Percentiles rank a stretch among this genome's conserved stretches.
phyloP scores from a whole-genome alignment of 2,888 invertebrate genomes.

The Drosophila recens region DNA sequence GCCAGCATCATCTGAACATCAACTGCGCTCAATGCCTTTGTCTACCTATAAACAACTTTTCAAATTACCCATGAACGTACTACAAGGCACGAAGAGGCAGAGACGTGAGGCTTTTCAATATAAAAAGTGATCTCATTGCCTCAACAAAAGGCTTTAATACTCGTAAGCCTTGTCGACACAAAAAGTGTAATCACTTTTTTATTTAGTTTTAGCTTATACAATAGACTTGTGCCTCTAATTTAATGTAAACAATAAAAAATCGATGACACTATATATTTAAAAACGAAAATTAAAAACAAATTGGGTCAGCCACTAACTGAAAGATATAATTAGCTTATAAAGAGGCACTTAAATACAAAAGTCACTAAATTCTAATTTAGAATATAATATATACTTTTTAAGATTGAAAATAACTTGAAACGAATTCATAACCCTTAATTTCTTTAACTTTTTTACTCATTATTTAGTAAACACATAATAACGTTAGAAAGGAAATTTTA shows the following conservation, averaged over 20 bases:
- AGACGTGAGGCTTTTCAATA: conserved; percentile 46
- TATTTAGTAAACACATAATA: too few species aligned
- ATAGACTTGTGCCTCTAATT: conserved; percentile 57
- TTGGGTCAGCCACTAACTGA: conserved; percentile 16
- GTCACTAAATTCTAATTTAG: neutral
- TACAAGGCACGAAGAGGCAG: conserved; percentile 15
- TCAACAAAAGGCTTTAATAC: conserved; percentile 59
- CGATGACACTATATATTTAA: conserved; percentile 15
- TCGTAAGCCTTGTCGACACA: conserved; percentile 61
- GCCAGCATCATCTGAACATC: conserved; percentile 46
- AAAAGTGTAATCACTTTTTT: conserved; percentile 56
- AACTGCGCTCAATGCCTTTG: conserved; percentile 45
- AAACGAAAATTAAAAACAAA: conserved; percentile 10
- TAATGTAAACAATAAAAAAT: conserved; percentile 12
- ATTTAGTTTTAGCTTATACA: conserved; percentile 38
- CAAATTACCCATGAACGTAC: conserved; percentile 32
- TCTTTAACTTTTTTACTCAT: too few species aligned
- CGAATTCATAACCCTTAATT: too few species aligned
- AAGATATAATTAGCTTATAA: neutral
- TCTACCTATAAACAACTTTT: conserved; percentile 58
- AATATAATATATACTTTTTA: too few species aligned
- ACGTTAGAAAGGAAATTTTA: too few species aligned
- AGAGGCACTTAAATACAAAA: neutral
- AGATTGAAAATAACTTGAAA: too few species aligned
- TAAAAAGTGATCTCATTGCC: conserved; percentile 76